A percentile compares a stretch with the other conserved stretches of the same genome.
Conservation (phyloP, 2,797 vertebrate species). For the Champsocephalus esox region DNA sequence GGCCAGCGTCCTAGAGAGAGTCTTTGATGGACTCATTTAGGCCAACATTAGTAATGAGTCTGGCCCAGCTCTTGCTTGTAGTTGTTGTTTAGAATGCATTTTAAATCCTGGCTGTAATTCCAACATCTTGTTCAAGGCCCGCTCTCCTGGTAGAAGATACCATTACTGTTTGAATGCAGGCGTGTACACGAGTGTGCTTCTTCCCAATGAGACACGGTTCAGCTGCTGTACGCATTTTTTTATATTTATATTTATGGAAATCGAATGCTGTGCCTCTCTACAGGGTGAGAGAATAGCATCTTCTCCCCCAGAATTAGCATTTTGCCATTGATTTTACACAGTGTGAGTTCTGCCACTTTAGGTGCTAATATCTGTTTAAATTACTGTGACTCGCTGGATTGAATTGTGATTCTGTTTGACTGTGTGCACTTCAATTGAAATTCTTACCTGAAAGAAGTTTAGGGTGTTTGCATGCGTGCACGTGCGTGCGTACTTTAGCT, state of each 20-base stretch:
- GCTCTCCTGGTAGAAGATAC: conserved; percentile 50
- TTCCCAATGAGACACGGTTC: conserved; percentile 45
- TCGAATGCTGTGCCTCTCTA: conserved; percentile 54
- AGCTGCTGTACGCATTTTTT: conserved; percentile 60
- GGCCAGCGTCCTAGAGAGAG: conserved; percentile 63
- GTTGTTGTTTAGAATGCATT: conserved; percentile 69
- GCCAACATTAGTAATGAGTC: conserved; percentile 78
- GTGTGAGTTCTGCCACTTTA: conserved; percentile 72
- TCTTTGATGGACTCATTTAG: conserved; percentile 79
- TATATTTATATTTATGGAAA: conserved; percentile 79
- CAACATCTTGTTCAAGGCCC: conserved; percentile 66
- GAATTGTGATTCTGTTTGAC: conserved; percentile 74
- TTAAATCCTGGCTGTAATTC: conserved; percentile 67
- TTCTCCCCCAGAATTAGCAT: conserved; percentile 56
- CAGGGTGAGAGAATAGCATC: conserved; percentile 62
- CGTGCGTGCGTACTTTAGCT: conserved; percentile 38
- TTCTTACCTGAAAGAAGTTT: conserved; percentile 57
- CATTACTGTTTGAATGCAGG: conserved; percentile 4
- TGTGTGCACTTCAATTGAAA: conserved; percentile 69
- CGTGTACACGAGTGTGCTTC: conserved; percentile 18
- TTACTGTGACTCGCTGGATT: conserved; percentile 71
- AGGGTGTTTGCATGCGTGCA: conserved; percentile 1
- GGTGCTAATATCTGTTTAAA: conserved; percentile 80
- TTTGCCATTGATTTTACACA: conserved; percentile 75
- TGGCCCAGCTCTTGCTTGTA: conserved; percentile 63